Base-by-base conservation (phyloP, 2,888 invertebrate species). In the Tetranychus piercei region DNA sequence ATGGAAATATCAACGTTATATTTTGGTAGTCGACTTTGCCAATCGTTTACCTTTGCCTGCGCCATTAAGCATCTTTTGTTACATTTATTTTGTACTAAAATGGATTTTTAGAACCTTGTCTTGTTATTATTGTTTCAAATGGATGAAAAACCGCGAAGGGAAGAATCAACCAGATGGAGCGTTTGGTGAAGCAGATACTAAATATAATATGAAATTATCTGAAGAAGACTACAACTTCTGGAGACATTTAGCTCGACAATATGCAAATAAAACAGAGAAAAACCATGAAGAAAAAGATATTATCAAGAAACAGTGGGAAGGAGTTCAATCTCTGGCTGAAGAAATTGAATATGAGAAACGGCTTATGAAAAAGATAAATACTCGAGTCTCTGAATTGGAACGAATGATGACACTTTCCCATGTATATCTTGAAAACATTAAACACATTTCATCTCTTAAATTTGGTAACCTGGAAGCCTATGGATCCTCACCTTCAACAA, bases 1-100 rank as follows among this genome's bases (percentile, higher is more conserved):
- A 43, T 82, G 82, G 82, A 80, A 80, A 73, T 81, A 79, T 76
- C 82, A 82, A 75, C 78, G 82, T 74, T 82, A 82, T 76, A 79
- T 79, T 6, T 77, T 82, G 71, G 81, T 81, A 1, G 79, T 80
- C 18, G 81, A 82, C 74, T 82, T 82, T 78, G 79, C 80, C 34
- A 78, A 80, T 43, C 80, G 82, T 3, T 80, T 82, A 7, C 78
- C 80, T 15, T 76, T 83, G 0, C 82, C 82, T 1, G 81, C 82
- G 20, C 82, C 82, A 6, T 77, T 82, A 23, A 82, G 81, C 22
- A 65, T 79, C 20, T 71, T 80, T 73, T 77, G 78, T 73, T 80
- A 78, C 74, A 43, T 78, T 9, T 75, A 77, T 69, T 75, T 77
- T n/a, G 15, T 77, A 5, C 9, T 76, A 7, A 67, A 75, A 74